Base-by-base conservation (phyloP, 1,140 invertebrate species). In the Drosophila parabipectinata region DNA sequence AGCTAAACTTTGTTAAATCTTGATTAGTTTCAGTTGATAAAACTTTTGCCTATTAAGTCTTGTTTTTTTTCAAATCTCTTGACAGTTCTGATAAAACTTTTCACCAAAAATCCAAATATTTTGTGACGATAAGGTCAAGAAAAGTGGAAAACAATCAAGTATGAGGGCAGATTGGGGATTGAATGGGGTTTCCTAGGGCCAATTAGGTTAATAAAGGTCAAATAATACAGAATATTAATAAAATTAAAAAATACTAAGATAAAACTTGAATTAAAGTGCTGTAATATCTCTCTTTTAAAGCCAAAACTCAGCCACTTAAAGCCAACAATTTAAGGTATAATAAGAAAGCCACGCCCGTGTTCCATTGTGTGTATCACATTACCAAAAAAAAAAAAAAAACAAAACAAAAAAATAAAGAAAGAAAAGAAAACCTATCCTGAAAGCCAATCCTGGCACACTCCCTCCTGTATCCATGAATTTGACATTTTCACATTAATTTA, bases 401-500 rank as follows among this genome's bases (percentile, higher is more conserved):
- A 28, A 50, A 14, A 54, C 45, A 52, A 52, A 32, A 30, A 3
- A 50, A 7, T 3, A 28, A 50, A 18, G 45, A 53, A 15, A 67
- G 48, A 12, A 48, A 67, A 41, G 32, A 34, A 15, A 47, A 21
- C n/a, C 47, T 59, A 59, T 39, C 54, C 55, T 28, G 32, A 21
- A 67, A n/a, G 41, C 41, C 39, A 41, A 41, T n/a, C 39, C 39
- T 14, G 4, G 3, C 14, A 15, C 41, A 15, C 18, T 10, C 4
- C n/a, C 32, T 4, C 28, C 24, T 6, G 4, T 12, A 30, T 45
- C 72, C 48, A 58, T 37, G 51, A 63, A 53, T 58, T 74, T 66
- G 53, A 66, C 72, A 56, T 58, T 73, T 75, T 66, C 48, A 74
- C 72, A 75, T 75, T 75, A 75, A 75, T 75, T 75, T 74, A 75